Conservation (phyloP, 1,140 invertebrate species). For the Papilio polytes region DNA sequence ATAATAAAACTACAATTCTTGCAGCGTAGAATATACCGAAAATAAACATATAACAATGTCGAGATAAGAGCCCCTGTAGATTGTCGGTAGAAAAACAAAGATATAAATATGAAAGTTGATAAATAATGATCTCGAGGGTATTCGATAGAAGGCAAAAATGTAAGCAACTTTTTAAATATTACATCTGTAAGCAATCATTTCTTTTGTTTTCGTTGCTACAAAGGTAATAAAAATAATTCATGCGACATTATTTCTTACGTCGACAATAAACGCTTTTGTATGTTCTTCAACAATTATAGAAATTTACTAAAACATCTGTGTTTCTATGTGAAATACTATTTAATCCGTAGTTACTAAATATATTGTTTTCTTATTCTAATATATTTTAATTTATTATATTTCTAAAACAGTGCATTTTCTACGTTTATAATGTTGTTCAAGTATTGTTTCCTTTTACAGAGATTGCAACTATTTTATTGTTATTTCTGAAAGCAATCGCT, state of each 20-base stretch:
- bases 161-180: slow-evolving; percentile 39
- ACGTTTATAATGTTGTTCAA: slow-evolving; percentile 2
- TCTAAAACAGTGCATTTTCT: neutral
- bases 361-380: too few species aligned
- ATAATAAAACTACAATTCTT: slow-evolving; percentile 18
- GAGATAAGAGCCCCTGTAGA: slow-evolving; percentile 31
- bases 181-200: slow-evolving; percentile 35
- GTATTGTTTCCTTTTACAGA: slow-evolving; percentile 31
- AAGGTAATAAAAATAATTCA: slow-evolving; percentile 32
- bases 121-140: slow-evolving; percentile 32
- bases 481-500: slow-evolving; percentile 34
- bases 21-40: neutral
- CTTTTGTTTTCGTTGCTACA: slow-evolving; percentile 30
- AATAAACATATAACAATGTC: slow-evolving; percentile 26
- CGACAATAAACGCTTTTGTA: slow-evolving; percentile 20
- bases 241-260: neutral
- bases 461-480: slow-evolving; percentile 34
- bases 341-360: too few species aligned
- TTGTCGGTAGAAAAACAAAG: slow-evolving; percentile 40
- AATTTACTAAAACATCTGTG: neutral
- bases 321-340: too few species aligned
- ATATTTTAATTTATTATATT: neutral
- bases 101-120: slow-evolving; percentile 40
- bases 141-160: slow-evolving; percentile 28
- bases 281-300: neutral